phyloP scores from a whole-genome alignment of 1,140 invertebrate genomes.

The Musca domestica region DNA sequence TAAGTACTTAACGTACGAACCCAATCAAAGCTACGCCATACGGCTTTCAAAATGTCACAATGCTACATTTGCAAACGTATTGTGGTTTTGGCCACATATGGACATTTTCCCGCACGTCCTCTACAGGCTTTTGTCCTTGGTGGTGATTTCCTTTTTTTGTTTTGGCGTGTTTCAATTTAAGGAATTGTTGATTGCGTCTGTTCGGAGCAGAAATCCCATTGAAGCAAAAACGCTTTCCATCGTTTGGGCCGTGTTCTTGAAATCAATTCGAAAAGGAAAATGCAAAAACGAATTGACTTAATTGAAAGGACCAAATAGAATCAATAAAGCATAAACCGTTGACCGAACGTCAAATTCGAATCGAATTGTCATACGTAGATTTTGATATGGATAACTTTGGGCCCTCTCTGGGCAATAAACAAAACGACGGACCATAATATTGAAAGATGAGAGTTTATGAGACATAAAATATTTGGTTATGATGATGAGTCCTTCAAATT shows the following conservation, averaged over 20 bases:
- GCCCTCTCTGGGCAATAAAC: too few species aligned
- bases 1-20: slow-evolving; percentile 52
- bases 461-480: background rate
- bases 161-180: too few species aligned
- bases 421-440: background rate
- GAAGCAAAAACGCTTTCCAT: too few species aligned
- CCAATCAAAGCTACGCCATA: slow-evolving; percentile 45
- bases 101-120: slow-evolving; percentile 5
- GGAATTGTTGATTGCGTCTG: slow-evolving; percentile 14
- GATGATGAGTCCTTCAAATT: background rate
- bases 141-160: slow-evolving; percentile 5
- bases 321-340: too few species aligned
- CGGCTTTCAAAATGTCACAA: slow-evolving; percentile 17
- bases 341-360: too few species aligned
- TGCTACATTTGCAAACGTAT: background rate
- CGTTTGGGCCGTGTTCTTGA: too few species aligned
- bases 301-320: too few species aligned
- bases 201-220: too few species aligned
- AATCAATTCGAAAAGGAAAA: too few species aligned
- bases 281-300: too few species aligned
- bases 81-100: slow-evolving; percentile 2
- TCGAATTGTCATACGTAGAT: too few species aligned
- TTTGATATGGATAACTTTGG: too few species aligned
- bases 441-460: slow-evolving; percentile 7
- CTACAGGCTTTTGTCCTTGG: background rate